Base-by-base conservation (phyloP, 2,888 invertebrate species). In the Brachylomia viminalis region DNA sequence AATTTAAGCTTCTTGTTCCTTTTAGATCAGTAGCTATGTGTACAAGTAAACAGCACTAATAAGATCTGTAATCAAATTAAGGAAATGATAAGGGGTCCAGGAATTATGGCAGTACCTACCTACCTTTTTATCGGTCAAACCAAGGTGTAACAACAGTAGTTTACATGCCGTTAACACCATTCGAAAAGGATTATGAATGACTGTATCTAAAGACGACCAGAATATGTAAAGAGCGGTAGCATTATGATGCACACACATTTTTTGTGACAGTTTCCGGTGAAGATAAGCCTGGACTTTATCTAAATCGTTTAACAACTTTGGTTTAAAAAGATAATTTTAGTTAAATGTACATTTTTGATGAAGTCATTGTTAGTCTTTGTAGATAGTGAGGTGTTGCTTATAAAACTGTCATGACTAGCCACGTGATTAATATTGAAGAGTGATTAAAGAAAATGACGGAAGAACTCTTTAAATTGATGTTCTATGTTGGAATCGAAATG, bases 271-370 rank as follows among this genome's bases (percentile, higher is more conserved):
- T 74, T 83, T 85, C 85, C 87, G 77, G 69, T 67, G 6, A 13
- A 83, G 86, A 86, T 87, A 85, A 82, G 71, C 5, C 42, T 64
- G 27, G 52, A n/a, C 67, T 61, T 84, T 87, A 86, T 85, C 86
- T 85, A 38, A 87, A 86, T 83, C 68, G 86, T 77, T 87, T 81
- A 66, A 86, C 84, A 81, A 82, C 75, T 79, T 54, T 67, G 66
- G 65, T 70, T 86, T 69, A 76, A 56, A 62, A 61, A 77, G 77
- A 83, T 75, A 69, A 78, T 77, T 71, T 72, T 79, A 47, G 72
- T 75, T 79, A 33, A 75, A 79, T 80, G 65, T 42, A 73, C 38
- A 30, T 75, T 76, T 72, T 78, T 83, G 45, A 79, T 77, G 38
- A 74, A 72, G 68, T 75, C 49, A 27, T 79, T 68, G 76, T 83